Evolutionary conservation across 2,797 vertebrate species (phyloP), one percentile per base, ranked within the genome.

Genomic region (Myripristis jacobus): DNA sequence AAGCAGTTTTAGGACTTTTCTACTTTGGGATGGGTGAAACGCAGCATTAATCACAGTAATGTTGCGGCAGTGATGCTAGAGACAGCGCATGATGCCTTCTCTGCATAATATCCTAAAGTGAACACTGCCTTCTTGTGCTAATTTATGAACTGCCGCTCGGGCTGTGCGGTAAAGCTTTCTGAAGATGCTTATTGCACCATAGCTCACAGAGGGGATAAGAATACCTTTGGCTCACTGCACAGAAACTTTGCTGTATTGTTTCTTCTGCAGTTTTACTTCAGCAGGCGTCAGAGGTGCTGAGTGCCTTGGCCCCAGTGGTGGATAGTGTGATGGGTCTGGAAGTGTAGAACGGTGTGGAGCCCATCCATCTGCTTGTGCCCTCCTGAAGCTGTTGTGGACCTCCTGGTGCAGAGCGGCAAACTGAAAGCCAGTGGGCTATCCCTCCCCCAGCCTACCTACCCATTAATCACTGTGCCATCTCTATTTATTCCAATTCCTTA

Each of bases 11-110:
- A 76, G 83, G 88, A 91, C 83, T 84, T 91, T 85, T 85, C 80
- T 76, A 75, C 85, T 84, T 79, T 85, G 65, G 83, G 81, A 89
- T 83, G 87, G 83, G 81, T 71, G 88, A 91, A 84, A 90, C 80
- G 71, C 84, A 34, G 74, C 86, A 92, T 92, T 93, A 92, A 94
- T 94, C 92, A 91, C 86, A 76, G 85, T 89, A 86, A 90, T 90
- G 88, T 75, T 88, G 85, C 87, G 77, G 86, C 90, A 87, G 89
- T 61, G 76, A 78, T 15, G 66, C 73, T 65, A 74, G 80, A 90
- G 81, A 87, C 87, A 89, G 80, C 57, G 70, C 82, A 77, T 73
- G 80, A 88, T 68, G 80, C 81, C 88, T 91, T 84, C 83, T 82
- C 87, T 86, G 89, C 87, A 88, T 92, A 91, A 91, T 89, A 82